A percentile compares a stretch with the other conserved stretches of the same genome.
These are phyloP conservation scores for Pyrochroa serraticornis DNA, from an alignment of 2,888 invertebrate genomes.

Conservation along the genomic window DNA sequence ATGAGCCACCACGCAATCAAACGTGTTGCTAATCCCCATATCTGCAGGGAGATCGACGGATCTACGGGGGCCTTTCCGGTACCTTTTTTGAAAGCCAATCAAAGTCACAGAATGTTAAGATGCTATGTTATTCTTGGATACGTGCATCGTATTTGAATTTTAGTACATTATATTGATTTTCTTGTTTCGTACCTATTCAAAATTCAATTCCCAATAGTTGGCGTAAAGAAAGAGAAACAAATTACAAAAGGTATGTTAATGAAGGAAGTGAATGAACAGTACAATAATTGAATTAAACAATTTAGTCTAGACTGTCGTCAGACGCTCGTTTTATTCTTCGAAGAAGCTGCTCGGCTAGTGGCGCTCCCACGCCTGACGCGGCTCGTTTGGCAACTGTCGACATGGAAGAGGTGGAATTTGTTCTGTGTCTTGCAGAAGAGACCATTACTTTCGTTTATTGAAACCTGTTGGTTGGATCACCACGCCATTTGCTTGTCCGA, in stretches of 20 bases:
- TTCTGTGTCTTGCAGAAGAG: conserved; percentile 21
- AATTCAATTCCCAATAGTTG: no score
- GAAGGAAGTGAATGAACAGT: not conserved
- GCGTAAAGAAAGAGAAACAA: no score
- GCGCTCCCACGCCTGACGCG: conserved; percentile 36
- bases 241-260: not conserved
- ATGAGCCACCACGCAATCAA: conserved; percentile 39
- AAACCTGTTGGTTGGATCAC: conserved; percentile 35
- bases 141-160: conserved; percentile 23
- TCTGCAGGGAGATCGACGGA: conserved; percentile 44
- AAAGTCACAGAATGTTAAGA: conserved; percentile 43
- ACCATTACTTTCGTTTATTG: conserved; percentile 38
- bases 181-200: no score
- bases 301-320: conserved; percentile 28
- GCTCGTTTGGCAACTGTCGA: conserved; percentile 31
- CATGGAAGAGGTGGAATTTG: conserved; percentile 43
- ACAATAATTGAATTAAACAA: conserved; percentile 7
- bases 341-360: conserved; percentile 31
- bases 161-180: conserved; percentile 18
- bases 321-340: conserved; percentile 8
- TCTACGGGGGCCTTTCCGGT: conserved; percentile 44
- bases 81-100: conserved; percentile 44
- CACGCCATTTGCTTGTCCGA: conserved; percentile 27
- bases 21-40: conserved; percentile 47
- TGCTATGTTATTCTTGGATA: conserved; percentile 38